phyloP scores from a whole-genome alignment of 2,888 invertebrate genomes.

The Gastracanthus pulcherrimus region DNA sequence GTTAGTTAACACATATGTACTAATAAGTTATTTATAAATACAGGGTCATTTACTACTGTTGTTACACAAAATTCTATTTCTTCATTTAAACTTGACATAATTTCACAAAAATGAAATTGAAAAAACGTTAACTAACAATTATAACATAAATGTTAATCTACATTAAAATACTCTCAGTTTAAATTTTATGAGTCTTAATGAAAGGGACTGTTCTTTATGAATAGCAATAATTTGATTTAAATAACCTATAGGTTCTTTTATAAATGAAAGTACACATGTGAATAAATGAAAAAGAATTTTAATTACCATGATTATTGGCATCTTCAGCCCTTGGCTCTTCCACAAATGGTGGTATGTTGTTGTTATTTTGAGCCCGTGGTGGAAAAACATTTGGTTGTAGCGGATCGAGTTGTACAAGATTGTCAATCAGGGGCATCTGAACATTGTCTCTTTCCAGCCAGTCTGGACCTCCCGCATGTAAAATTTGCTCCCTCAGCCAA shows the following conservation, averaged over 20 bases:
- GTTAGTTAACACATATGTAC: background rate
- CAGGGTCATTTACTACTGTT: background rate
- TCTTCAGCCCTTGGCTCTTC: slow-evolving; percentile 71
- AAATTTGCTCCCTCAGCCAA: slow-evolving; percentile 98
- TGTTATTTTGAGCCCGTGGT: slow-evolving; percentile 72
- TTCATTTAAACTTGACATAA: background rate
- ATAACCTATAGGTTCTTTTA: too few relatives aligned
- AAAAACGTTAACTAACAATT: too few relatives aligned
- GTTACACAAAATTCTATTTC: background rate
- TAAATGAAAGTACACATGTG: too few relatives aligned
- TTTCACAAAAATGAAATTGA: background rate
- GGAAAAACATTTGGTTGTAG: slow-evolving; percentile 63
- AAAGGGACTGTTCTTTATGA: too few relatives aligned
- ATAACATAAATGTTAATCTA: too few relatives aligned
- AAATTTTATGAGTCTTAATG: too few relatives aligned
- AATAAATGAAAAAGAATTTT: background rate
- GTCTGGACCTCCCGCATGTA: slow-evolving; percentile 98
- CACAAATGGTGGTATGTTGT: slow-evolving; percentile 75
- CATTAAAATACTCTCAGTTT: too few relatives aligned
- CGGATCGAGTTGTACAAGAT: slow-evolving; percentile 70
- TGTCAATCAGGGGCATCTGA: slow-evolving; percentile 77
- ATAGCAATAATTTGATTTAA: too few relatives aligned
- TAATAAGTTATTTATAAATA: background rate
- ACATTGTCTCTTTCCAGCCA: slow-evolving; percentile 91
- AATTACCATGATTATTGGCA: slow-evolving; percentile 66